A percentile compares a stretch with the other conserved stretches of the same genome.
Conservation (phyloP, 2,797 vertebrate species). For the Enteromius argenteus region DNA sequence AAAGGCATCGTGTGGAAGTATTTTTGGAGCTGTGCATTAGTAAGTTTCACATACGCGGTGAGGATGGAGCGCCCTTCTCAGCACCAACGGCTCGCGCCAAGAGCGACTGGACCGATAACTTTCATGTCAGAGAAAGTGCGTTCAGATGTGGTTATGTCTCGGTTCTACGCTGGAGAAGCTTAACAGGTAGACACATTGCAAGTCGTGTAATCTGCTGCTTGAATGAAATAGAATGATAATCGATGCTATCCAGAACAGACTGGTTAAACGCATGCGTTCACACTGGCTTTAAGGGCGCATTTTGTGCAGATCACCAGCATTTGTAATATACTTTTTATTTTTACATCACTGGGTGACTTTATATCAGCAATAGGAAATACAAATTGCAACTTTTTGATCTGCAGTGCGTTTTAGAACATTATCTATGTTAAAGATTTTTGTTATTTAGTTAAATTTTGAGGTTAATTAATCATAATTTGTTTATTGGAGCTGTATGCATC, state of each 20-base stretch:
- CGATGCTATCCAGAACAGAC: not conserved
- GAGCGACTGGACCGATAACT: conserved; percentile 66
- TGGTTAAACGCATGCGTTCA: not conserved
- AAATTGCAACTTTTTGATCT: not conserved
- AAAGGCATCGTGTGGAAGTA: conserved; percentile 51
- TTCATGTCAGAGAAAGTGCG: conserved; percentile 55
- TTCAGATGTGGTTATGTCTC: conserved; percentile 68
- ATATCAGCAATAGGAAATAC: not conserved
- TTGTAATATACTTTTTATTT: conserved; percentile 26
- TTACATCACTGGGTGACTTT: conserved; percentile 36
- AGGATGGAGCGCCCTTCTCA: conserved; percentile 65
- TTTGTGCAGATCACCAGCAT: conserved; percentile 10
- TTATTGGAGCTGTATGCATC: not conserved
- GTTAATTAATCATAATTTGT: not conserved
- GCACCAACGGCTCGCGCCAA: conserved; percentile 43
- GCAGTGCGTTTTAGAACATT: not conserved
- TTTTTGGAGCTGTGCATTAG: conserved; percentile 51
- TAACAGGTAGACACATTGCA: conserved; percentile 69
- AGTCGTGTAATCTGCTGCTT: not conserved
- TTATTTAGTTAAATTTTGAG: not conserved
- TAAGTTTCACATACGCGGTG: conserved; percentile 61
- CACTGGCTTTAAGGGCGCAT: not conserved
- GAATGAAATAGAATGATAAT: not conserved
- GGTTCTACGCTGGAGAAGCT: conserved; percentile 62
- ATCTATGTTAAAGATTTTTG: not conserved